A percentile compares a stretch with the other conserved stretches of the same genome.
phyloP scores from a whole-genome alignment of 2,888 invertebrate genomes.

The Troides aeacus region DNA sequence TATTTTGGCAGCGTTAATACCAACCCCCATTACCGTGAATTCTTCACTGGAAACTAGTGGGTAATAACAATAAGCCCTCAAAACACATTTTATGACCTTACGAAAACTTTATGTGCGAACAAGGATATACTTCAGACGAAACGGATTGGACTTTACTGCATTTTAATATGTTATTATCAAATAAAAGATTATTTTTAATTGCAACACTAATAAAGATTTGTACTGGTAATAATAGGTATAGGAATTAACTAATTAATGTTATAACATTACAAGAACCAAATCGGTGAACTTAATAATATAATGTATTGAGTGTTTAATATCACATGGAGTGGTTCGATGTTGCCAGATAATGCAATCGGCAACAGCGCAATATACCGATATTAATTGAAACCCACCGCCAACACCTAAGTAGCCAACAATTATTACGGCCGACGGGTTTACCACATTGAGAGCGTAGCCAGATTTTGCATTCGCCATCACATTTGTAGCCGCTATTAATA shows the following conservation, averaged over 20 bases:
- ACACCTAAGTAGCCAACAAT: constrained; percentile 31
- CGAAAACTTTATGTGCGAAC: constrained; percentile 56
- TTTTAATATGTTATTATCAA: not conserved
- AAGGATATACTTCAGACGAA: constrained; percentile 43
- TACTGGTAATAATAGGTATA: too few relatives aligned
- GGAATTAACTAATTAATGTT: too few relatives aligned
- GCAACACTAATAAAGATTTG: too few relatives aligned
- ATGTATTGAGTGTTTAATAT: not conserved
- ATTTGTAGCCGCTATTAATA: constrained; percentile 3
- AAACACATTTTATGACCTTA: constrained; percentile 66
- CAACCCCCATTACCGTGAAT: constrained; percentile 65
- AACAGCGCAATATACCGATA: constrained; percentile 18
- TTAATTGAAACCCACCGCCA: constrained; percentile 33
- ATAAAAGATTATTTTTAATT: too few relatives aligned
- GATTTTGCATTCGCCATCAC: constrained; percentile 1
- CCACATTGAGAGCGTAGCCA: not conserved
- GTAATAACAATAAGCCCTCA: constrained; percentile 61
- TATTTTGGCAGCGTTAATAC: constrained; percentile 61
- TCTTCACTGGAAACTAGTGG: constrained; percentile 58
- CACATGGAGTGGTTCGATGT: constrained; percentile 8
- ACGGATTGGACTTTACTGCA: not conserved
- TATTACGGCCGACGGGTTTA: constrained; percentile 12
- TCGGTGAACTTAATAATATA: constrained; percentile 15
- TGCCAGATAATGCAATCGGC: constrained; percentile 24
- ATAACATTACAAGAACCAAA: too few relatives aligned